Evolutionary conservation across 2,797 vertebrate species (phyloP), one percentile per base, ranked within the genome.

Genomic region (Neomorphus geoffroyi): DNA sequence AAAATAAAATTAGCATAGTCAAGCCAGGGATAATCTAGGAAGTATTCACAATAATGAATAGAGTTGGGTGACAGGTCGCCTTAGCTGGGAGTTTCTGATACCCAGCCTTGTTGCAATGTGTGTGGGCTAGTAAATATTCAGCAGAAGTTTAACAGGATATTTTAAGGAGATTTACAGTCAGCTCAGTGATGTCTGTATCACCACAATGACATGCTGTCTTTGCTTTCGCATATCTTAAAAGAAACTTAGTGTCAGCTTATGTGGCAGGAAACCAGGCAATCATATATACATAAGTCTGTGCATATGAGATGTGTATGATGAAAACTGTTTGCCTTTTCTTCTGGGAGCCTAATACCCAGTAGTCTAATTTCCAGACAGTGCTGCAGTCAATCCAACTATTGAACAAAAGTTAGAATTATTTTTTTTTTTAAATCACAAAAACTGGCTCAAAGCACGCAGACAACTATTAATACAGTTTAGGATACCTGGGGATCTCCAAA

Each of bases 121-220:
- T 92, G 92, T 91, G 93, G 86, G 85, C 92, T 94, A 83, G 72
- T 92, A 94, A 95, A 91, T 91, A 95, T 88, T 92, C 89, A 93
- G 72, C 35, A 86, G 65, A 84, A 90, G 46, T 84, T 92, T 80
- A 95, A 92, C n/a, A 74, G 54, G 84, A 39, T 87, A 93, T 86
- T 95, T 93, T 50, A 88, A 89, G 58, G 50, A 80, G 93, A 96
- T 90, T 93, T 96, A 82, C 86, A 95, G 75, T 69, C 79, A 92
- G 65, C 66, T 94, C 93, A 95, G 69, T 65, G 57, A 87, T 69
- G 57, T 94, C 81, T 93, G 1, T 54, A 93, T 86, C 69, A 90
- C 37, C 7, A 5, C 23, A 45, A 4, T 93, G 91, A 88, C 80
- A 86, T 11, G 46, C 30, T 72, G 85, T 30, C 81, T 93, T 90